Evolutionary conservation across 2,797 vertebrate species (phyloP), one percentile per base, ranked within the genome.

Genomic region (Bradypus variegatus): DNA sequence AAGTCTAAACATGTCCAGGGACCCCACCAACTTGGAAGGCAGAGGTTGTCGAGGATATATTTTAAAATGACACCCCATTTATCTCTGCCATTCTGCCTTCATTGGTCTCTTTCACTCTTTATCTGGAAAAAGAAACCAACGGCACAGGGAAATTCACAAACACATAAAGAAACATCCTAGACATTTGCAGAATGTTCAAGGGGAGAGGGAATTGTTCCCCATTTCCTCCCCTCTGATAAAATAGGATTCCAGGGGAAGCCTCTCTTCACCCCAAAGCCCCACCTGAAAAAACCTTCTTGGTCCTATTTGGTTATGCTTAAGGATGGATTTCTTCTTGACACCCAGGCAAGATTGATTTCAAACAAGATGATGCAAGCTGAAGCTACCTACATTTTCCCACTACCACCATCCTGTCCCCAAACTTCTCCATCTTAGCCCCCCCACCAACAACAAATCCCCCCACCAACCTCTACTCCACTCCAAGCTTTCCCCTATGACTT

Each of bases 321-420:
- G 41, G 58, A 60, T 58, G 64, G 23, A 29, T 81, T 78, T 91
- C 73, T 62, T 77, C 72, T 67, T 48, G 16, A 38, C 0, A 0
- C 38, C 48, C 8, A 89, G 60, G 70, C 62, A 65, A 91, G 87
- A 72, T 12, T 76, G 81, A 87, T 87, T 80, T 80, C 85, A 64
- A 79, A 60, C 11, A 53, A 25, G 38, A n/a, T 0, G 33, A 23
- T 19, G 58, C 4, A 41, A 90, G 9, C 69, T 10, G 15, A 81
- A 60, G 58, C 25, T 36, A 15, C 15, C 38, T 27, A 36, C 19
- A 10, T 29, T 25, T 36, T 38, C 5, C 25, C 53, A 3, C 13
- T 2, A 0, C 25, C 58, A 12, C 33, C 53, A 13, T 27, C 15
- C 48, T 48, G n/a, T 6, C 19, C 27, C 13, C 84, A 6, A 15